Percentiles rank a stretch among this genome's conserved stretches.
Conservation (phyloP, 2,797 vertebrate genomes). For the Hozukius guyotensis region DNA sequence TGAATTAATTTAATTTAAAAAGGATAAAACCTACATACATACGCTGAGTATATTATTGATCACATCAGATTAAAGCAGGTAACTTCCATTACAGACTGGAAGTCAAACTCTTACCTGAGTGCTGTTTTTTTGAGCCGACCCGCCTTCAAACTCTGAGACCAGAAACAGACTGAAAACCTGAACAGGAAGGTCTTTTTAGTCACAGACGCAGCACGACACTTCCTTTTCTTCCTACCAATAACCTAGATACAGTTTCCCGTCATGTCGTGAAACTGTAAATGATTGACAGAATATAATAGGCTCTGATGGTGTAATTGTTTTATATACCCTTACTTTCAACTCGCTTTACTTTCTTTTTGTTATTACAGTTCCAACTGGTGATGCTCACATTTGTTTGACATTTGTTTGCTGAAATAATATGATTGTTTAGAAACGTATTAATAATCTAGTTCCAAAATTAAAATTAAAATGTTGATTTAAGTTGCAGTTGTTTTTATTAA, state of each 20-base stretch:
- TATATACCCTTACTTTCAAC: not conserved
- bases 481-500: not conserved
- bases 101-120: constrained; percentile 2
- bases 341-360: not conserved
- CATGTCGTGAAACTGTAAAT: constrained; percentile 31
- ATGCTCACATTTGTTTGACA: not conserved
- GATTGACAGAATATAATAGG: constrained; percentile 22
- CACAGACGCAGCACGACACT: not conserved
- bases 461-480: not conserved
- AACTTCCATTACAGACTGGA: not conserved
- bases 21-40: not conserved
- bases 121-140: accelerated
- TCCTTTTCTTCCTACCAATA: constrained; percentile 13
- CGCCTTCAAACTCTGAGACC: not conserved
- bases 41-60: not conserved
- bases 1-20: not conserved
- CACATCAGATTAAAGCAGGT: not conserved
- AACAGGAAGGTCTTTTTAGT: not conserved
- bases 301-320: not conserved
- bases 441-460: not conserved
- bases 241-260: not conserved
- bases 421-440: not conserved
- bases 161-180: not conserved
- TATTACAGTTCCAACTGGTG: too few relatives aligned
- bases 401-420: not conserved